phyloP scores from a whole-genome alignment of 1,140 invertebrate genomes.

The Leptestheria dahalacensis region DNA sequence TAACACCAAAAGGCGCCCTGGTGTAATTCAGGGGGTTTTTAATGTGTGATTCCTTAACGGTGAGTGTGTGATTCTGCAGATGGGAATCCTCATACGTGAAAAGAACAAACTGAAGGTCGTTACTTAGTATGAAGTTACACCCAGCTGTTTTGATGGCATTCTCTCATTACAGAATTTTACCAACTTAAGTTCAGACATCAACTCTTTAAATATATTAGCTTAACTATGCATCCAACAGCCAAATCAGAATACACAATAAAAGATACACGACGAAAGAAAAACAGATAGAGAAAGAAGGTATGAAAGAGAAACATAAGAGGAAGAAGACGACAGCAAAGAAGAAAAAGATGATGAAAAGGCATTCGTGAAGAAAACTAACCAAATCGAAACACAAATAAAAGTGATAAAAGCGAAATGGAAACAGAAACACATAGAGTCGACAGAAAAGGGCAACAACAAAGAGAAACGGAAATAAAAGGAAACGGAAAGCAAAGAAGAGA shows the following conservation, averaged over 20 bases:
- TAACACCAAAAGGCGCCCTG: no score
- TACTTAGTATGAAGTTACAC: neutral
- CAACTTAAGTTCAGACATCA: neutral
- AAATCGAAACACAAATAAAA: neutral
- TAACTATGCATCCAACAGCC: neutral
- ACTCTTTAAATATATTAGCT: neutral
- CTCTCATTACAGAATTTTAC: neutral
- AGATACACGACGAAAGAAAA: neutral
- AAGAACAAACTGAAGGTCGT: neutral
- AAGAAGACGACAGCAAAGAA: neutral
- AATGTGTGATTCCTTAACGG: no score
- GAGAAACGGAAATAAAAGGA: neutral
- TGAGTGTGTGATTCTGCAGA: no score
- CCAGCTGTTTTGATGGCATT: neutral
- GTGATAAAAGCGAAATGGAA: slow-evolving; percentile 2
- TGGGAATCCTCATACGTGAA: neutral
- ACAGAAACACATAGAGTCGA: neutral
- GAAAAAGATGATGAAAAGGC: neutral
- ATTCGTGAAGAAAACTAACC: neutral
- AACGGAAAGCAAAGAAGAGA: neutral
- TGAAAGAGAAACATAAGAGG: neutral
- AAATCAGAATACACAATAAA: no score
- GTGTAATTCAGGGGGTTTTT: no score
- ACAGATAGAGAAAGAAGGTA: neutral
- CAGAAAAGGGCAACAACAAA: neutral